Evolutionary conservation across 2,888 invertebrate species (phyloP), one percentile per base, ranked within the genome.

Genomic region (Eristalinus aeneus): DNA sequence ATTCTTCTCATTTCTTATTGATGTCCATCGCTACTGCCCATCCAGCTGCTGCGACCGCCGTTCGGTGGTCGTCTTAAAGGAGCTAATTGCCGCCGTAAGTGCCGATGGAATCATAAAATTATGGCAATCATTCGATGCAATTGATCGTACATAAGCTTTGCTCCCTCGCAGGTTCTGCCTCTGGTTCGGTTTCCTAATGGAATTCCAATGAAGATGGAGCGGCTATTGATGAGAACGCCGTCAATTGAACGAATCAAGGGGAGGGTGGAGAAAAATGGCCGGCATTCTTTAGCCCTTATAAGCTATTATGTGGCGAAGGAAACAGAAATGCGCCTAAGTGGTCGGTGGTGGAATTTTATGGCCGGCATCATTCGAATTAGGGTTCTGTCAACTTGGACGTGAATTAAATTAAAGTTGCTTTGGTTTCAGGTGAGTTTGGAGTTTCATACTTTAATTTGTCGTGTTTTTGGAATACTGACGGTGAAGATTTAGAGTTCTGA

Each of bases 71-170:
- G 10, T 20, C 34, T 8, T 60, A 32, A 68, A 56, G 32, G 67
- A 46, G 82, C 77, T 82, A 86, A 86, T 86, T 86, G 81, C 60
- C 76, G 63, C 46, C 69, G 36, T 32, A 71, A 82, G 82, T 82
- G 82, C 69, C 60, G 65, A 77, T 77, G 65, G 60, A 69, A 78
- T 82, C 61, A 74, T 82, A 22, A 72, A 78, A 73, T 69, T 61
- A 74, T 78, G 78, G 74, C 77, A 86, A 86, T 86, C 77, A 78
- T 82, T 74, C 74, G 74, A 82, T 82, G 77, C 82, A 86, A 86
- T 86, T 71, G 86, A 78, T 78, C 71, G 77, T 71, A 69, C 53
- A 74, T 65, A 78, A 75, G 81, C 65, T 32, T 34, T 27, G 27
- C 27, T 27, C 61, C 60, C 71, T 61, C 46, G 68, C 23, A 68